phyloP scores from a whole-genome alignment of 37 sponge, comb jelly and placozoan genomes.

The Geodia barretti region DNA sequence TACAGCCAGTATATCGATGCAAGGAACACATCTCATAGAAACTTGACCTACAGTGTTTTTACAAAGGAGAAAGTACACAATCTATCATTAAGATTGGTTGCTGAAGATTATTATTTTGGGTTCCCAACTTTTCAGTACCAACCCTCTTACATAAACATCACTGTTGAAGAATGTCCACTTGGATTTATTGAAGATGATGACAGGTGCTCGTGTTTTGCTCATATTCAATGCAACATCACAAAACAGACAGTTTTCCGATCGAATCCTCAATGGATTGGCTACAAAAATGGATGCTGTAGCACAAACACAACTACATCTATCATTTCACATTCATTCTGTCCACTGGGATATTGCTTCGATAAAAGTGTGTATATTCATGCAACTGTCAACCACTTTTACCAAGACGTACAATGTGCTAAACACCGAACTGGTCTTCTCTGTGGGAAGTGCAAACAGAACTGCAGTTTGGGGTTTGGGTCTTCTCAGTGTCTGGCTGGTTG shows the following conservation, averaged over 20 bases:
- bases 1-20: not conserved
- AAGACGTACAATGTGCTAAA: conserved; percentile 1
- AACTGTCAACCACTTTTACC: not conserved
- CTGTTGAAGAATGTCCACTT: not conserved
- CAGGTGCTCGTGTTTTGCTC: not conserved
- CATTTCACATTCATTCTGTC: not conserved
- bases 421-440: conserved; percentile 4
- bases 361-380: not conserved
- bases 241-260: too few relatives aligned
- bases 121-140: not conserved
- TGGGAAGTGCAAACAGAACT: not conserved
- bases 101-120: not conserved
- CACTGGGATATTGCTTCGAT: conserved; percentile 2
- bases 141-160: not conserved
- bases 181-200: not conserved
- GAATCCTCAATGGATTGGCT: not conserved
- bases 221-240: too few relatives aligned
- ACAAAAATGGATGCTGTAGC: too few relatives aligned
- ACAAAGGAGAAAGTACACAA: not conserved
- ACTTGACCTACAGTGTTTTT: not conserved
- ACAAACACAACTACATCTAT: not conserved
- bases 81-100: not conserved
- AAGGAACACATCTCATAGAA: not conserved
- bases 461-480: not conserved
- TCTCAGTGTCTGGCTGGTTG: not conserved